These are phyloP conservation scores for Gryllus longicercus DNA, from an alignment of 2,888 invertebrate genomes.

Conservation along the genomic window DNA sequence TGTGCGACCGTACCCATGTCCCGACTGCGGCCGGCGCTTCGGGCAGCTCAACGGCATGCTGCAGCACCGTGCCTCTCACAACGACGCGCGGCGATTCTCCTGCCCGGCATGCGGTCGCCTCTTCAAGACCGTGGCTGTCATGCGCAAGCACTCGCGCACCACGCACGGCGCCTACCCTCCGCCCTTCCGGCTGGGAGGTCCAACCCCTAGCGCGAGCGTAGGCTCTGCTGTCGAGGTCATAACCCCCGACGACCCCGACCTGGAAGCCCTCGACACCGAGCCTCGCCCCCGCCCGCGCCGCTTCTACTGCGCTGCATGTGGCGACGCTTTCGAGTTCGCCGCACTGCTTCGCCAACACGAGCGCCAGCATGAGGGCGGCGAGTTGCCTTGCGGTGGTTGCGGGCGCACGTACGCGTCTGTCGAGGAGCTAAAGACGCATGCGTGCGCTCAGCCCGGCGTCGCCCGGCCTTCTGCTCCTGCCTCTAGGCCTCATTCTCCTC, in stretches of 20 bases:
- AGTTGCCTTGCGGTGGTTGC: slow-evolving; percentile 39
- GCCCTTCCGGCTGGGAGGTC: slow-evolving; percentile 26
- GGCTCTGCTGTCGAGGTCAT: no score
- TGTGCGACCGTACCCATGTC: slow-evolving; percentile 45
- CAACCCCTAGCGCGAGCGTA: no score
- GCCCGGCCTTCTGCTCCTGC: not conserved
- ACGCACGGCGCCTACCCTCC: not conserved
- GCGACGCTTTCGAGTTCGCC: slow-evolving; percentile 44
- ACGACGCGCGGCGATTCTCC: not conserved
- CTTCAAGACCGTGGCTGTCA: slow-evolving; percentile 33
- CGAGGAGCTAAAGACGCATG: not conserved
- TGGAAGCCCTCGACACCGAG: no score
- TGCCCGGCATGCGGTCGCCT: slow-evolving; percentile 23
- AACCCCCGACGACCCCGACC: no score
- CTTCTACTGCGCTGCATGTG: slow-evolving; percentile 45
- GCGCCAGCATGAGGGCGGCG: slow-evolving; percentile 32
- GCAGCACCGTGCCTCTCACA: slow-evolving; percentile 34
- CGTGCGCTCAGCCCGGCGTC: not conserved
- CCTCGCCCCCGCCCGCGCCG: slow-evolving; percentile 22
- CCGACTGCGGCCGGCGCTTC: slow-evolving; percentile 43
- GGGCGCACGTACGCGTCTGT: slow-evolving; percentile 26
- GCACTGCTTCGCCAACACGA: slow-evolving; percentile 42
- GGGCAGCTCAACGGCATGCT: slow-evolving; percentile 36
- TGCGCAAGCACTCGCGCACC: slow-evolving; percentile 28
- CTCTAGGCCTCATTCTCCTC: not conserved